Evolutionary conservation across 2,113 vertebrate genomes (phyloP).

Genomic region (Coregonus clupeaformis): DNA sequence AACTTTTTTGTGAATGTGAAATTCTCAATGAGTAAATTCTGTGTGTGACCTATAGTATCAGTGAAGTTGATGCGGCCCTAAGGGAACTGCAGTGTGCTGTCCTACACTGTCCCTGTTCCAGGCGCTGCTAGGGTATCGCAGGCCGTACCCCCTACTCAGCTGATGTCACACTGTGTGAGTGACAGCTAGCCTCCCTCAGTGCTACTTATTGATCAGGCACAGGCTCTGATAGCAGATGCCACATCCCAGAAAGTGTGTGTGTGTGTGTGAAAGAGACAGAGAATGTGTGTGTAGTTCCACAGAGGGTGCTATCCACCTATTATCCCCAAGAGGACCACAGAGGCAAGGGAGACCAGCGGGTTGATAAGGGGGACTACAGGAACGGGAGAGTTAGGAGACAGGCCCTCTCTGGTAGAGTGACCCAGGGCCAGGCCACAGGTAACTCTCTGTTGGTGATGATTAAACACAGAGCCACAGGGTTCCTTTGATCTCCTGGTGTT

Average conservation of each 20-base stretch:
- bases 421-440: too few species aligned
- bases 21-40: too few species aligned
- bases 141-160: not conserved
- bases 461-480: too few species aligned
- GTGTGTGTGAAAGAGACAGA: not conserved
- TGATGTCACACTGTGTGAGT: not conserved
- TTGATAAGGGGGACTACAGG: not conserved
- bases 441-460: too few species aligned
- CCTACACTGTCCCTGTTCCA: not conserved
- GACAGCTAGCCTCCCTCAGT: constrained; percentile 12
- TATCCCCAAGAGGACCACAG: not conserved
- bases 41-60: too few species aligned
- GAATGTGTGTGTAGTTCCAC: not conserved
- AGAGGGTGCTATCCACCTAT: not conserved
- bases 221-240: constrained; percentile 4
- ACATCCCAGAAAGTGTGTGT: not conserved
- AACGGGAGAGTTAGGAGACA: too few species aligned
- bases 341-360: not conserved
- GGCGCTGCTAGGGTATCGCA: not conserved
- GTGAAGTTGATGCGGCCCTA: not conserved
- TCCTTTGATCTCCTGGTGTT: not conserved
- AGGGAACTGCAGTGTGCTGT: constrained; percentile 3
- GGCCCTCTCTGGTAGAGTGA: too few species aligned
- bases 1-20: too few species aligned
- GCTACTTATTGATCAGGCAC: constrained; percentile 1